Conservation (phyloP, 1,140 invertebrate genomes). For the Ectropis grisescens region DNA sequence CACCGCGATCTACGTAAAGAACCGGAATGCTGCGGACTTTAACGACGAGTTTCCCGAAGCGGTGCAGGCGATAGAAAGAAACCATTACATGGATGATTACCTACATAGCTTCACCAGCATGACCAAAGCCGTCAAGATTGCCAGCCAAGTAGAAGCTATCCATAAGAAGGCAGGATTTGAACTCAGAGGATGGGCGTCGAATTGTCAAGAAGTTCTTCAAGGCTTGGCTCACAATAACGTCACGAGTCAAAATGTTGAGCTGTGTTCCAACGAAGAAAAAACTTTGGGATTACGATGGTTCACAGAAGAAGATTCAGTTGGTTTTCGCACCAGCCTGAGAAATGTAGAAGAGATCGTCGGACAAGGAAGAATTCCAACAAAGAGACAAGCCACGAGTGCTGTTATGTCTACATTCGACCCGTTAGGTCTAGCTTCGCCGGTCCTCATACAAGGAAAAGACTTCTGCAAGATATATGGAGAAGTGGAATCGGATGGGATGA, state of each 20-base stretch:
- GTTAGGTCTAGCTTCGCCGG: neutral
- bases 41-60: neutral
- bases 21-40: conserved; percentile 14
- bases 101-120: neutral
- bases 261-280: neutral
- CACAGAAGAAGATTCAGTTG: neutral
- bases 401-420: conserved; percentile 2
- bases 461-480: conserved; percentile 3
- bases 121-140: neutral
- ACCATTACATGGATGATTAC: neutral
- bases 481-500: conserved; percentile 1
- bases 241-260: neutral
- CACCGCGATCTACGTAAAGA: conserved; percentile 21
- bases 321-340: neutral
- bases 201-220: neutral
- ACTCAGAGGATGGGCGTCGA: neutral
- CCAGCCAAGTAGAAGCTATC: neutral
- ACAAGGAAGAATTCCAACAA: no score
- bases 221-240: conserved; percentile 1
- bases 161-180: conserved; percentile 2
- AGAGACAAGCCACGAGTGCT: no score
- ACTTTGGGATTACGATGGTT: conserved; percentile 1
- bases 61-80: neutral
- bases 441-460: neutral
- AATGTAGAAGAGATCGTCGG: neutral